phyloP scores from a whole-genome alignment of 2,797 vertebrate species.

The Eidolon dupreanum region DNA sequence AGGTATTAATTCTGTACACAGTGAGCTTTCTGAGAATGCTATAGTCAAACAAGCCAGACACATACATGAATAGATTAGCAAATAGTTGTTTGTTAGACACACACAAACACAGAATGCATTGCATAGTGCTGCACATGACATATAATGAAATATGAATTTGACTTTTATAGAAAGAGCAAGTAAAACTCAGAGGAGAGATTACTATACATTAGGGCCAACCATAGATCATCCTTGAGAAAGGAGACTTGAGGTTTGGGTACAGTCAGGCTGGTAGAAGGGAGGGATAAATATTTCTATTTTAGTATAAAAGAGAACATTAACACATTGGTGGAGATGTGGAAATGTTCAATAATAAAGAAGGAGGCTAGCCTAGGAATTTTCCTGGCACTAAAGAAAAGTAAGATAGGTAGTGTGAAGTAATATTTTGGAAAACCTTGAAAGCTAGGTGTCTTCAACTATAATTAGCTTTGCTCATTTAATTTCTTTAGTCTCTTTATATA shows the following conservation, averaged over 20 bases:
- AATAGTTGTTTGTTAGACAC: background rate
- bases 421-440: slow-evolving; percentile 27
- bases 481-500: background rate
- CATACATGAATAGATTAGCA: slow-evolving; percentile 8
- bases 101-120: background rate
- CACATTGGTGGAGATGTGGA: background rate
- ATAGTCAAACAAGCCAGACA: background rate
- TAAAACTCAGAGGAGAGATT: background rate
- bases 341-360: background rate
- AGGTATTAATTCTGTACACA: slow-evolving; percentile 26
- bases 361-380: background rate
- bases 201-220: background rate
- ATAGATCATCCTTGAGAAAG: background rate
- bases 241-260: background rate
- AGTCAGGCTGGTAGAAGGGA: background rate
- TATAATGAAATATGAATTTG: slow-evolving; percentile 17
- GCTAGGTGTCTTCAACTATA: background rate
- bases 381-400: background rate
- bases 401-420: background rate
- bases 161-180: background rate
- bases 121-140: background rate
- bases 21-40: slow-evolving; percentile 19
- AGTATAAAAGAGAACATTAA: background rate
- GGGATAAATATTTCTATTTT: background rate
- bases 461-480: background rate